Base-by-base conservation (phyloP, 2,113 vertebrate species). In the Planiliza haematocheilus region DNA sequence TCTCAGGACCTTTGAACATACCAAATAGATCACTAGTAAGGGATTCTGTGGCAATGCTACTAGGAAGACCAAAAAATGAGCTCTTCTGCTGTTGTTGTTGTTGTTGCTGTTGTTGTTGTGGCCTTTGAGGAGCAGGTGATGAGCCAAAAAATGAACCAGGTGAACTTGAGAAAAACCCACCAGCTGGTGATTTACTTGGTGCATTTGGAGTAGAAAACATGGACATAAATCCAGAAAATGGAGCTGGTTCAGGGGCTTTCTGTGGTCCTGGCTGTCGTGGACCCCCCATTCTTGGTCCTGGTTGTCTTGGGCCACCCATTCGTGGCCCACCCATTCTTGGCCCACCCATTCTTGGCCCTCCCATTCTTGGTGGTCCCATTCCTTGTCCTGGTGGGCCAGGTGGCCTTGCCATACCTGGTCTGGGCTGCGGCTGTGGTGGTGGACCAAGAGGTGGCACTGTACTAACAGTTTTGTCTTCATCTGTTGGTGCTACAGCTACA, bases 191-290 rank as follows among this genome's bases (percentile, higher is more conserved):
- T 93, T 96, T 97, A 51, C 91, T 94, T 7, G 94, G 87, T 49
- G 92, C 85, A 86, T 52, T 92, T 65, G 93, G 84, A 8, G 86
- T 84, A 70, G 95, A 95, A 82, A 96, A 96, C 90, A 98, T 98
- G 45, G 95, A 96, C 93, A 99, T 95, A 61, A 99, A 97, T 21
- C 95, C 96, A 81, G 96, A 97, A 92, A 99, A 95, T 67, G 94
- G 90, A 91, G 95, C 93, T 74, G 89, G 80, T 55, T 94, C 93
- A 52, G 93, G 79, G 34, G 92, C 82, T 56, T 83, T 93, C 55
- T 94, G 92, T 79, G 69, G 84, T 30, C 81, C 74, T 66, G 77
- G 52, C 73, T 86, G 82, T 56, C 86, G 81, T 48, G 84, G 83
- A 51, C 82, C 93, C 72, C 88, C 85, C 57, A 87, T 83, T 61